Base-by-base conservation (phyloP, 1,140 invertebrate species). In the Diorhabda carinulata region DNA sequence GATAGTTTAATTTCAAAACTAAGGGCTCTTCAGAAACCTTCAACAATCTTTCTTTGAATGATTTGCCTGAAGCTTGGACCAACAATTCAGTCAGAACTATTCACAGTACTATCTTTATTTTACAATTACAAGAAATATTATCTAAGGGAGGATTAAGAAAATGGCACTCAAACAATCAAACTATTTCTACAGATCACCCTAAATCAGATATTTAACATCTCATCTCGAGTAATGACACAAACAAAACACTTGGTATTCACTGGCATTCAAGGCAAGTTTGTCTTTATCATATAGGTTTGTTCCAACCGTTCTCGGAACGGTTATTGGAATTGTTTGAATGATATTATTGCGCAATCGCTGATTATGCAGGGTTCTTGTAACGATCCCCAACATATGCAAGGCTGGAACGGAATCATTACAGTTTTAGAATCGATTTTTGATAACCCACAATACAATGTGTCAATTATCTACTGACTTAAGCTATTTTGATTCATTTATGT, bases 231-330 rank as follows among this genome's bases (percentile, higher is more conserved):
- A 63, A 63, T 3, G 5, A 10, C 10, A 40, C 6, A 45, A 10
- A 3, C 10, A 63, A 63, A 47, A 63, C 61, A 4, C 25, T 63
- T 6, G 61, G 61, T 10, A 25, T 63, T n/a, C n/a, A 44, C 2
- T 44, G 4, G 60, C 10, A 61, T 5, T 63, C 4, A 9, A 43
- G 9, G 10, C 44, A 43, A 7, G 44, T 44, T 45, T 5, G 5
- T 63, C 47, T 45, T 60, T 7, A 40, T 44, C 44, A 5, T 65
- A 75, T 62, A 72, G 84, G 10, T 85, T 81, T 70, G 83, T 85
- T 73, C 83, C 83, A 7, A 69, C 82, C 9, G 83, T 81, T 41
- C 68, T 82, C 25, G 1, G 25, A 25, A 25, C 25, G 25, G 25
- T 25, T 25, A 25, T 25, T 25, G 25, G 1, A 25, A 40, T 40